Evolutionary conservation across 30 jellyfish, hydroid and myxozoan species (phyloP), one percentile per base, ranked within the genome.

Genomic region (Phacellophora camtschatica): DNA sequence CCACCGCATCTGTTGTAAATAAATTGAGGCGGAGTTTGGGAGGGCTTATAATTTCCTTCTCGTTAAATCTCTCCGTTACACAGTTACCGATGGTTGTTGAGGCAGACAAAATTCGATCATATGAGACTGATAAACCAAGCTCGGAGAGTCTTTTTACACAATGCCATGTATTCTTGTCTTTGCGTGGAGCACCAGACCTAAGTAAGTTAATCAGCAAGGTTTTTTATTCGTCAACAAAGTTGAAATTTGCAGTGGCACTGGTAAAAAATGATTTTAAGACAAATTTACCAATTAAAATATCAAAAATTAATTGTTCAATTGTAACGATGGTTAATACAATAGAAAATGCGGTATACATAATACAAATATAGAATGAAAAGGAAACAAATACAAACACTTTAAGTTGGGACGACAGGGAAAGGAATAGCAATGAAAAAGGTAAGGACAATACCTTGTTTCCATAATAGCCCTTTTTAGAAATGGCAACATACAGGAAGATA

Each of bases 1-100:
- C 85, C 34, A 51, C 85, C 1, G 85, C 85, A 18, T 53, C 77
- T 12, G 85, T 71, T 2, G 85, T 71, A 33, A 71, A 71, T 11
- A 71, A 13, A 24, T 49, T 45, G 30, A 11, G 55, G 3, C 64
- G 49, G 29, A 71, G 77, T 4, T 71, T 24, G 34, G 53, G 56
- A 15, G 85, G 85, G 30, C 85, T 43, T 23, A 71, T 81, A 24
- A 50, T 81, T 11, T 34, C 78, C 49, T 50, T 41, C 8, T 20
- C 30, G 4, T 46, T 33, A 45, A 29, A 71, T 30, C 39, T 29
- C 24, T 20, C 42, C 28, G 4, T 16, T 19, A 43, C 70, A 16
- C 43, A 32, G 42, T 68, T 41, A 13, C 73, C 82, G 30, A 43
- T 42, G 5, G 4, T 41, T 23, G 82, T 34, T 34, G 82, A 68